Percentiles rank a stretch among this genome's conserved stretches.
Conservation (phyloP, 2,888 invertebrate genomes). For the Baronia brevicornis region DNA sequence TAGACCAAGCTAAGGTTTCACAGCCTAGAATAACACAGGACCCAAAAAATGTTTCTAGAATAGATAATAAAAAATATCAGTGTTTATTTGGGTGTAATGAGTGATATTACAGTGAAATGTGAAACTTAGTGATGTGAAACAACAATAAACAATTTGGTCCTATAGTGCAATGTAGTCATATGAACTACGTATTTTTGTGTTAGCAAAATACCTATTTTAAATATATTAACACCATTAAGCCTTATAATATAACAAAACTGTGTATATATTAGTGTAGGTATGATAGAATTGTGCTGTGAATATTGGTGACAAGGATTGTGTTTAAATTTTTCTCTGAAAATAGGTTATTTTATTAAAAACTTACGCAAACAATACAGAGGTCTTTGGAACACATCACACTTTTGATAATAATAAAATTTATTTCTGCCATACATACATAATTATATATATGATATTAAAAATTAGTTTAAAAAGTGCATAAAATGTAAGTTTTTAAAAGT, state of each 20-base stretch:
- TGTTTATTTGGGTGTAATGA: constrained; percentile 14
- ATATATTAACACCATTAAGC: constrained; percentile 55
- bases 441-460: background rate
- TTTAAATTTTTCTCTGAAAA: constrained; percentile 38
- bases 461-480: constrained; percentile 2
- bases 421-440: background rate
- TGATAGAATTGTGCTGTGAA: constrained; percentile 50
- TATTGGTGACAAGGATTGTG: constrained; percentile 41
- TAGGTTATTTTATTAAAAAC: constrained; percentile 30
- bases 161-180: constrained; percentile 4
- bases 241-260: constrained; percentile 55
- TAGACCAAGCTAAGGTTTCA: constrained; percentile 8
- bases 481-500: background rate
- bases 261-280: constrained; percentile 63
- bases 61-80: constrained; percentile 11
- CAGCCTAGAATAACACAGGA: too few species aligned
- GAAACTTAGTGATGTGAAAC: constrained; percentile 18
- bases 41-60: too few species aligned
- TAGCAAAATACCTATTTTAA: constrained; percentile 29
- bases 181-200: constrained; percentile 21
- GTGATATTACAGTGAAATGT: constrained; percentile 17
- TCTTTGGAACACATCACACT: constrained; percentile 14
- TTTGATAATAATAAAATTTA: background rate
- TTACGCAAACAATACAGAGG: constrained; percentile 63
- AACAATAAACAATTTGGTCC: constrained; percentile 6